These are phyloP conservation scores for Eulemur coronatus DNA, from an alignment of 2,797 vertebrate species.

Conservation along the genomic window DNA sequence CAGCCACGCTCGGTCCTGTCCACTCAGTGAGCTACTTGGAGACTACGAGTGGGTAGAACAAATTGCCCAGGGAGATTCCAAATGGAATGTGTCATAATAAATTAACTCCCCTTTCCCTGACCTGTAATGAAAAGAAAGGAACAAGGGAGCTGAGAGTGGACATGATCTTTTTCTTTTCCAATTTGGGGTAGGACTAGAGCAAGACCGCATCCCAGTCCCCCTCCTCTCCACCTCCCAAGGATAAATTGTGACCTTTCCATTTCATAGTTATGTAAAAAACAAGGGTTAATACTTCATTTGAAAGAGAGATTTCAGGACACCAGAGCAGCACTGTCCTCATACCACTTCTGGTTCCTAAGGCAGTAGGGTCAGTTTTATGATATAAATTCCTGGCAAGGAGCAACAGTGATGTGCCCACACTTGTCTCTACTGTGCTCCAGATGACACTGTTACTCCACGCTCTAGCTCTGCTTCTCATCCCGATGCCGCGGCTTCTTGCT, in stretches of 20 bases:
- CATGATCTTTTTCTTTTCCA: not conserved
- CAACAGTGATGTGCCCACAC: too few relatives aligned
- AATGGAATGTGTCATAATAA: not conserved
- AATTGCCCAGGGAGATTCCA: not conserved
- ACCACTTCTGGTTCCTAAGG: not conserved
- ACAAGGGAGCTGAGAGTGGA: not conserved
- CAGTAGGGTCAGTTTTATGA: not conserved
- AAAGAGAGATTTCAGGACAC: not conserved
- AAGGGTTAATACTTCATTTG: not conserved
- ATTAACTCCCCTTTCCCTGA: not conserved
- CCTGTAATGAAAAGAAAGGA: not conserved
- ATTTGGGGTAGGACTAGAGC: not conserved
- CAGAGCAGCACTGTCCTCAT: not conserved
- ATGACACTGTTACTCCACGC: not conserved
- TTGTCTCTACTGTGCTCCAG: not conserved
- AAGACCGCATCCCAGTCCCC: not conserved
- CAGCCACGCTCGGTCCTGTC: not conserved
- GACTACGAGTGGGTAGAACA: not conserved
- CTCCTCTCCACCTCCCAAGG: not conserved
- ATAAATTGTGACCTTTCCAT: not conserved
- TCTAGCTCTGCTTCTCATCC: not conserved
- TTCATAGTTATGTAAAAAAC: not conserved
- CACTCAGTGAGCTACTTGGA: not conserved
- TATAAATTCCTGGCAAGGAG: not conserved
- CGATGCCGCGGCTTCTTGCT: not conserved